Conservation (phyloP, 1,140 invertebrate species). For the Diorhabda carinulata region DNA sequence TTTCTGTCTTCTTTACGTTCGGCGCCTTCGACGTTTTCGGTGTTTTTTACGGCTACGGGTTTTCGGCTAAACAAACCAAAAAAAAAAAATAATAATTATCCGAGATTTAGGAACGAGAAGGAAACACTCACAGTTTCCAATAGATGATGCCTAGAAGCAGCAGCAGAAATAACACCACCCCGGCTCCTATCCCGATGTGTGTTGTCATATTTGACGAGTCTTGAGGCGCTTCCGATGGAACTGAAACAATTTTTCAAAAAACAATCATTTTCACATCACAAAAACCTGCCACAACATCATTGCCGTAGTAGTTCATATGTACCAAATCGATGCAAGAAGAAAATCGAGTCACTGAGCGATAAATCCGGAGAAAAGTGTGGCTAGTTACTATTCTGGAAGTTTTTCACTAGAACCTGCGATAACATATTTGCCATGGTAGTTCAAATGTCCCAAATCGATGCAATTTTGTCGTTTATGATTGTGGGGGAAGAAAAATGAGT, state of each 20-base stretch:
- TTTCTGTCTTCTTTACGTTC: slow-evolving; percentile 79
- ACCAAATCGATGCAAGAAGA: no score
- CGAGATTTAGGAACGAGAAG: not conserved
- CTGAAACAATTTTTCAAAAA: slow-evolving; percentile 40
- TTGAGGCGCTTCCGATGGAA: slow-evolving; percentile 60
- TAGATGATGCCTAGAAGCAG: slow-evolving; percentile 73
- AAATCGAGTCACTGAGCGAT: not conserved
- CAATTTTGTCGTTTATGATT: no score
- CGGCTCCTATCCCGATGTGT: slow-evolving; percentile 74
- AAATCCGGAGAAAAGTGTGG: no score
- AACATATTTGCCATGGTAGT: no score
- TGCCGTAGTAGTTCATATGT: no score
- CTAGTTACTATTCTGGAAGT: no score
- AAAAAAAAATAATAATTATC: not conserved
- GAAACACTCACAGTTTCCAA: slow-evolving; percentile 66
- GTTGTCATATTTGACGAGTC: slow-evolving; percentile 68
- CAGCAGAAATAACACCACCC: slow-evolving; percentile 70
- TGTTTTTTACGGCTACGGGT: slow-evolving; percentile 80
- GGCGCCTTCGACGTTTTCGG: slow-evolving; percentile 79
- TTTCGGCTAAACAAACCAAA: slow-evolving; percentile 61
- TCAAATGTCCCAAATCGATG: no score
- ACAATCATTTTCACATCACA: not conserved
- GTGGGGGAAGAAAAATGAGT: no score
- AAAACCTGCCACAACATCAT: no score
- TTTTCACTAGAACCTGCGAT: no score